Conservation (phyloP, 2,113 vertebrate genomes). For the Scomber scombrus region DNA sequence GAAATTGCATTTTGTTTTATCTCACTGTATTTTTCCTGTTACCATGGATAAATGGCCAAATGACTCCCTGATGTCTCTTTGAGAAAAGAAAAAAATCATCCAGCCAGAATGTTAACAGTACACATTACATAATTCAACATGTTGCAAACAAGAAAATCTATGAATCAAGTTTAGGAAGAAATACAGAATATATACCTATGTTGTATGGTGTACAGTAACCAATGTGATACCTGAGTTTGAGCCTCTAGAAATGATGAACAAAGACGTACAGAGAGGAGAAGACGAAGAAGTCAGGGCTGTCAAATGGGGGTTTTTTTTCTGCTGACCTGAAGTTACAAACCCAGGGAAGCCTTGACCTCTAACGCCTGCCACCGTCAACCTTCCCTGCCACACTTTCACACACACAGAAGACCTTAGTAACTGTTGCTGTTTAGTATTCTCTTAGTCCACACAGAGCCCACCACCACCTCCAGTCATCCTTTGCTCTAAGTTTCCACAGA, state of each 20-base stretch:
- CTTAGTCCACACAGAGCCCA: conserved; percentile 55
- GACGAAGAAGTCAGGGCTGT: neutral
- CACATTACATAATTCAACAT: neutral
- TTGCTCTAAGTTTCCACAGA: conserved; percentile 56
- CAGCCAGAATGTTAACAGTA: neutral
- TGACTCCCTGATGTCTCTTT: neutral
- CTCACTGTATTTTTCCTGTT: neutral
- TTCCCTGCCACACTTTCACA: conserved; percentile 18
- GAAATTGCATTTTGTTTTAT: neutral
- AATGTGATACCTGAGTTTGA: neutral
- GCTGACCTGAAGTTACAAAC: conserved; percentile 48
- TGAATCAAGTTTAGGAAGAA: too few relatives aligned
- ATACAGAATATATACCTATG: neutral
- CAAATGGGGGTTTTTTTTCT: conserved; percentile 3
- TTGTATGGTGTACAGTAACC: conserved; percentile 13
- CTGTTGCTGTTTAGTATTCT: conserved; percentile 80
- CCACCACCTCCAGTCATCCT: conserved; percentile 44
- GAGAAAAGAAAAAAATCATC: neutral
- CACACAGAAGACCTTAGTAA: conserved; percentile 71
- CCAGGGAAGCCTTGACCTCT: conserved; percentile 44
- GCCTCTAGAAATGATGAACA: neutral
- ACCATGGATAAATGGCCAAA: neutral
- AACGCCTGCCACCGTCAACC: conserved; percentile 3
- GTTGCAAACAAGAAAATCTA: neutral
- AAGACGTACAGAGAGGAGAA: conserved; percentile 20